These are phyloP conservation scores for Epinephelus awoara DNA, from an alignment of 2,797 vertebrate species.

Conservation along the genomic window DNA sequence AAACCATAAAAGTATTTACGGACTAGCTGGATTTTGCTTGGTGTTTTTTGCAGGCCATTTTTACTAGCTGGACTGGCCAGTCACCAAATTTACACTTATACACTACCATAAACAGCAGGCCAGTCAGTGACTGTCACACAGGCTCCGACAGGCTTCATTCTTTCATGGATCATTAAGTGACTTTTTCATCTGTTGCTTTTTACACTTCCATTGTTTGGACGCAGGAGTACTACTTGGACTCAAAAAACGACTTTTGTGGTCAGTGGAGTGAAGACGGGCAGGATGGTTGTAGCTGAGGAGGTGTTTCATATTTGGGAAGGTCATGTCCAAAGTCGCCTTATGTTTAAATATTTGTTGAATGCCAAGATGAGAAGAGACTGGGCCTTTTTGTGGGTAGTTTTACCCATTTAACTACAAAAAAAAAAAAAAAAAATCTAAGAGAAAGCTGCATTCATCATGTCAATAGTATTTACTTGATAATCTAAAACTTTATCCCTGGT, in stretches of 20 bases:
- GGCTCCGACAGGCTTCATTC: neutral
- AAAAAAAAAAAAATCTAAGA: neutral
- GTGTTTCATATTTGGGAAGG: slow-evolving; percentile 20
- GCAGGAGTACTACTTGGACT: slow-evolving; percentile 1
- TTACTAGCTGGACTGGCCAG: too few relatives aligned
- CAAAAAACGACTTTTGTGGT: slow-evolving; percentile 3
- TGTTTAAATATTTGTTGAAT: slow-evolving; percentile 28
- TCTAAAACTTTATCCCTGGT: too few relatives aligned
- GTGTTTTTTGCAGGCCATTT: too few relatives aligned
- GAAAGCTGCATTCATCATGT: neutral
- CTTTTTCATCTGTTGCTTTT: slow-evolving; percentile 1
- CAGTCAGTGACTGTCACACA: neutral
- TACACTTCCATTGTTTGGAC: slow-evolving; percentile 9
- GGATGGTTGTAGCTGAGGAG: neutral
- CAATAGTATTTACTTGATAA: neutral
- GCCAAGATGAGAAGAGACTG: slow-evolving; percentile 12
- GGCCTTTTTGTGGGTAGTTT: neutral
- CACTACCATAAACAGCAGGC: neutral
- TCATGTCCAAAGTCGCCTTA: slow-evolving; percentile 9
- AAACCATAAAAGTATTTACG: too few relatives aligned
- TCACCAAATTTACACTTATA: too few relatives aligned
- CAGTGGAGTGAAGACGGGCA: slow-evolving; percentile 6
- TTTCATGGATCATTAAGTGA: slow-evolving; percentile 13
- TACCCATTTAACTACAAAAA: neutral
- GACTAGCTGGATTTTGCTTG: too few relatives aligned